Conservation (phyloP, 2,888 invertebrate genomes). For the Drosophila formosana region DNA sequence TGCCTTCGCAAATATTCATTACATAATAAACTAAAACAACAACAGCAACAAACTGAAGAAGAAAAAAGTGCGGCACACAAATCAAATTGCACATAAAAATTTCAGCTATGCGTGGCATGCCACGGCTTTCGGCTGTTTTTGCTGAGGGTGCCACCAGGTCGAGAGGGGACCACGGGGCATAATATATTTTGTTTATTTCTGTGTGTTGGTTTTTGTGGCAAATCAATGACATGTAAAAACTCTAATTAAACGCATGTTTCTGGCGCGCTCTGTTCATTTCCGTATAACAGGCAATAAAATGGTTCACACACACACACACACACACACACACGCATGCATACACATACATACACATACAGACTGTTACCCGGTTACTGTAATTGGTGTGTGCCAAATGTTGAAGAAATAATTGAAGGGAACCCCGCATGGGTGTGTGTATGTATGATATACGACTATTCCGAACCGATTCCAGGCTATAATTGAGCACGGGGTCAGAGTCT, state of each 20-base stretch:
- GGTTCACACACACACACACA: constrained; percentile 21
- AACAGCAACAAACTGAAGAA: constrained; percentile 1
- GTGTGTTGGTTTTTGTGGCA: constrained; percentile 46
- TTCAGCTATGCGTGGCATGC: constrained; percentile 47
- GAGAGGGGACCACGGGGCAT: not conserved
- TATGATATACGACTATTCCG: constrained; percentile 46
- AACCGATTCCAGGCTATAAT: constrained; percentile 29
- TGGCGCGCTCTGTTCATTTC: constrained; percentile 40
- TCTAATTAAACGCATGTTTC: constrained; percentile 77
- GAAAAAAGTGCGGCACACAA: constrained; percentile 57
- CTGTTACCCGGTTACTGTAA: constrained; percentile 26
- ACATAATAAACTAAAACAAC: constrained; percentile 71
- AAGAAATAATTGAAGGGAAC: constrained; percentile 42
- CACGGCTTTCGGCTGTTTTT: constrained; percentile 2
- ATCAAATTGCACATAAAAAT: constrained; percentile 65
- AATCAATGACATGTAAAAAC: constrained; percentile 78
- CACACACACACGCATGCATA: constrained; percentile 23
- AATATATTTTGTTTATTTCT: constrained; percentile 42
- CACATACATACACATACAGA: constrained; percentile 11
- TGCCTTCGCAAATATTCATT: constrained; percentile 74
- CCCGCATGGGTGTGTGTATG: not conserved
- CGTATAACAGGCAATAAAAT: constrained; percentile 46
- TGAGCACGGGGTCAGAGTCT: constrained; percentile 17
- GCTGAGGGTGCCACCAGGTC: not conserved
- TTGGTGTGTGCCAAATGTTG: constrained; percentile 43